A percentile compares a stretch with the other conserved stretches of the same genome.
Conservation (phyloP, 2,888 invertebrate genomes). For the Spatulosminthurus flaviceps region DNA sequence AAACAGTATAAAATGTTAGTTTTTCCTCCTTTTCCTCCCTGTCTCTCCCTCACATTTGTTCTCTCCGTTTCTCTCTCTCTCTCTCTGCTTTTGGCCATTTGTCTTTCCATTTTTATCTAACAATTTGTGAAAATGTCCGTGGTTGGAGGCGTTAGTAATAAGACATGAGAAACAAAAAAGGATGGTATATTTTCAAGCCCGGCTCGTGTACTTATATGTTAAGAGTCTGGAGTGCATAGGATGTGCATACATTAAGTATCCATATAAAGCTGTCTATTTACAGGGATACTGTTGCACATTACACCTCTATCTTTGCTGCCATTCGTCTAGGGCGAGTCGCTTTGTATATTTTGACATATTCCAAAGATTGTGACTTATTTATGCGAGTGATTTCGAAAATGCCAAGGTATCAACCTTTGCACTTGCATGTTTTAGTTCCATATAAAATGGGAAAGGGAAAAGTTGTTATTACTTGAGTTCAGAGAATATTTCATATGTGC, state of each 20-base stretch:
- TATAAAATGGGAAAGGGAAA: too few species aligned
- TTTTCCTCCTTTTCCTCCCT: slow-evolving; percentile 45
- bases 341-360: slow-evolving; percentile 23
- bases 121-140: slow-evolving; percentile 20
- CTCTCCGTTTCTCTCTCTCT: not conserved
- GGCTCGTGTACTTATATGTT: too few species aligned
- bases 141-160: slow-evolving; percentile 19
- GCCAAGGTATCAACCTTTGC: slow-evolving; percentile 11
- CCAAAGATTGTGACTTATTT: slow-evolving; percentile 19
- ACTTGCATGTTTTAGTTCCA: not conserved
- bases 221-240: not conserved
- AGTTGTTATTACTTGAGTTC: too few species aligned
- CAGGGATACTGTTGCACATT: not conserved
- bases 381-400: not conserved
- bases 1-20: slow-evolving; percentile 46
- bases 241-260: not conserved
- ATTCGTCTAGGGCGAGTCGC: not conserved
- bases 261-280: not conserved
- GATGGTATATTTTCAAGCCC: not conserved
- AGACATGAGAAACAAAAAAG: slow-evolving; percentile 28
- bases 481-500: too few species aligned
- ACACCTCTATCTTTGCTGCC: not conserved
- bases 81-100: slow-evolving; percentile 33
- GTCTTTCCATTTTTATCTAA: slow-evolving; percentile 42
- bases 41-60: slow-evolving; percentile 9